Evolutionary conservation across 2,888 invertebrate genomes (phyloP), one percentile per base, ranked within the genome.

Genomic region (Lasioglossum leucozonium): DNA sequence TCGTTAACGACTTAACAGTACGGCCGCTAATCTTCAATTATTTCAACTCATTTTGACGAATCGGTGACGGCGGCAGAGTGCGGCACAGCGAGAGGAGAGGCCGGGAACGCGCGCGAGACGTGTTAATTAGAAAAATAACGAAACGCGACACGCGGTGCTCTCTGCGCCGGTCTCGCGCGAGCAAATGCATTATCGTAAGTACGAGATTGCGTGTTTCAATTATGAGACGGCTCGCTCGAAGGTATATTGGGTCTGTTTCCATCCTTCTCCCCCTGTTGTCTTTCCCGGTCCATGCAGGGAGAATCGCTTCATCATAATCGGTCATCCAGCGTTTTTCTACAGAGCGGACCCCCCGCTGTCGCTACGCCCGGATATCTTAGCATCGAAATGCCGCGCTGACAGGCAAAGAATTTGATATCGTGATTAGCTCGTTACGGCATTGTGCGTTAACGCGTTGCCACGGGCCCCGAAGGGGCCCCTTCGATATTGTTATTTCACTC

Each of bases 281-380:
- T 75, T 67, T 79, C 82, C 81, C 47, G 86, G 87, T 84, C 85
- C 84, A 72, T 77, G 71, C 86, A 85, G 89, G 87, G 87, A 88
- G 91, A 94, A 94, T 93, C 95, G 94, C 94, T 95, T 94, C 94
- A 95, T 95, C 95, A 95, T 95, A 95, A 95, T 95, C 95, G 94
- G 94, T 95, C 95, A 94, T 95, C 93, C 94, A 88, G 84, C 91
- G 89, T 92, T 93, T 92, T 93, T 92, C 92, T 91, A 87, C 84
- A 77, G 87, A 81, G 72, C 88, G 88, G 92, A 91, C 92, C 92
- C 92, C 93, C 93, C 91, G 92, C 91, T 87, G 92, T 67, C 85
- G 84, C 89, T 87, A 89, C 92, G 93, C 92, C 92, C 91, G 92
- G 93, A 94, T 94, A 94, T 94, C 94, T 94, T 93, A 91, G 92